Evolutionary conservation across 2,888 invertebrate species (phyloP).

Genomic region (Opisthograptis luteolata): DNA sequence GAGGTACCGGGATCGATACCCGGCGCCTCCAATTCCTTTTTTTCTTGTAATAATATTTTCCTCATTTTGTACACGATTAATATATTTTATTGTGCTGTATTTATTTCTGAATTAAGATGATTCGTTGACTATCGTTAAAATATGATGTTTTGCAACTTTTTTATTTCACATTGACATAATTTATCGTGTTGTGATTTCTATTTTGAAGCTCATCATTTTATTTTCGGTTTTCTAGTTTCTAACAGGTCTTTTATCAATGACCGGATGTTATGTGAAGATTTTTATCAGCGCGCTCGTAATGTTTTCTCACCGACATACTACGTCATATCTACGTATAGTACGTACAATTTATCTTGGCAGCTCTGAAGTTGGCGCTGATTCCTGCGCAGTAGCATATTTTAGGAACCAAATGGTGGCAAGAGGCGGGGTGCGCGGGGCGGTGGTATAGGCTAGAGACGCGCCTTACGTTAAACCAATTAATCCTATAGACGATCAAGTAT

Average conservation of each 20-base stretch:
- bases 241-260: constrained; percentile 30
- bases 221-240: constrained; percentile 11
- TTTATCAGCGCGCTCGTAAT: constrained; percentile 25
- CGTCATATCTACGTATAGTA: constrained; percentile 14
- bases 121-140: too few relatives aligned
- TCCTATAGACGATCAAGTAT: too few relatives aligned
- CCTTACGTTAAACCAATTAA: too few relatives aligned
- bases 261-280: constrained; percentile 34
- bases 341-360: too few relatives aligned
- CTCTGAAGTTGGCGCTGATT: too few relatives aligned
- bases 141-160: background rate
- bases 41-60: background rate
- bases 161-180: background rate
- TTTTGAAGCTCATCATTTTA: constrained; percentile 11
- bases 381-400: too few relatives aligned
- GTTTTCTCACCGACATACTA: constrained; percentile 19
- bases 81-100: too few relatives aligned
- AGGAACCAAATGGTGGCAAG: too few relatives aligned
- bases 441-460: too few relatives aligned
- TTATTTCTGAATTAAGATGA: too few relatives aligned
- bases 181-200: constrained; percentile 27
- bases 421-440: too few relatives aligned
- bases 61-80: background rate
- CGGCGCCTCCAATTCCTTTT: constrained; percentile 75
- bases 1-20: constrained; percentile 85